phyloP scores from a whole-genome alignment of 2,113 vertebrate species.

The Limanda limanda region DNA sequence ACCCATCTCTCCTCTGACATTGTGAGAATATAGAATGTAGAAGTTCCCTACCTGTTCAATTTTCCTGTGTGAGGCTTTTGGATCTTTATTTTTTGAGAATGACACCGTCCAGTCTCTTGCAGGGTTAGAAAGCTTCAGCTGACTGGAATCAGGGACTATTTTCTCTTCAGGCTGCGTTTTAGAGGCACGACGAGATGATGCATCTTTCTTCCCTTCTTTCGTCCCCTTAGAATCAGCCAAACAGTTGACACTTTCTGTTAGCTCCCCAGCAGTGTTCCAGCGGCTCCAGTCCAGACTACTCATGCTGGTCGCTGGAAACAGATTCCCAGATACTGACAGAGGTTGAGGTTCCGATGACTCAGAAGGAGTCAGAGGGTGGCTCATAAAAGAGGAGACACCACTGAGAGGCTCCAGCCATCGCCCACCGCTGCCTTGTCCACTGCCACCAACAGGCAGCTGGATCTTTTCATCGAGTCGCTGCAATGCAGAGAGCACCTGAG shows the following conservation, averaged over 20 bases:
- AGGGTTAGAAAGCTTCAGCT: constrained; percentile 85
- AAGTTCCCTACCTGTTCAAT: constrained; percentile 85
- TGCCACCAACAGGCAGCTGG: constrained; percentile 80
- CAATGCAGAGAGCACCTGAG: constrained; percentile 92
- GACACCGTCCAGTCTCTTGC: constrained; percentile 89
- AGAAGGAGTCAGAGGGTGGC: constrained; percentile 80
- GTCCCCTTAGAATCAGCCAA: constrained; percentile 66
- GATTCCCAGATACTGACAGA: constrained; percentile 79
- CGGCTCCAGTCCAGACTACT: constrained; percentile 85
- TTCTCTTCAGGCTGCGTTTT: constrained; percentile 89
- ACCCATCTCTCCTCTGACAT: neutral
- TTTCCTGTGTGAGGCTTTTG: constrained; percentile 86
- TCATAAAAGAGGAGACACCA: constrained; percentile 85
- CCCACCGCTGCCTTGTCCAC: constrained; percentile 78
- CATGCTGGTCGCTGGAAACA: constrained; percentile 82
- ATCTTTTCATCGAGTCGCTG: constrained; percentile 93
- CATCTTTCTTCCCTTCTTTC: constrained; percentile 88
- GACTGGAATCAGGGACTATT: constrained; percentile 85
- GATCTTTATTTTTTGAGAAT: constrained; percentile 78
- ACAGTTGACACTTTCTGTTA: constrained; percentile 57
- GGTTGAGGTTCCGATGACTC: constrained; percentile 82
- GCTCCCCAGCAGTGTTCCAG: constrained; percentile 62
- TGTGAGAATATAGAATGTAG: constrained; percentile 3
- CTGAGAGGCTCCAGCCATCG: constrained; percentile 76
- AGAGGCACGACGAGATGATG: constrained; percentile 85